These are phyloP conservation scores for Larimichthys polyactis DNA, from an alignment of 2,113 vertebrate genomes.

Conservation along the genomic window DNA sequence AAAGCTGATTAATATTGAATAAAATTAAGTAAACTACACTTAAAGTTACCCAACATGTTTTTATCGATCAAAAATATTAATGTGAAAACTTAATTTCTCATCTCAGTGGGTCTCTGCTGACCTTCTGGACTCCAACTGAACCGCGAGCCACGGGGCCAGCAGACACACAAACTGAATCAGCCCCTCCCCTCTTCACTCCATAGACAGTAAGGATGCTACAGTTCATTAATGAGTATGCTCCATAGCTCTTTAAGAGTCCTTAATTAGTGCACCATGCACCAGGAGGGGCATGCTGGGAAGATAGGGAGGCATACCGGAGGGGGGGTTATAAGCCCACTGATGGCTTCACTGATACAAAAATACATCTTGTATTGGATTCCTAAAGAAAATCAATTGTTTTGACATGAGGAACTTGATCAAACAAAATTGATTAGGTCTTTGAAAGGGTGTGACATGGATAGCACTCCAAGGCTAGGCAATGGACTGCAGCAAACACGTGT, in stretches of 20 bases:
- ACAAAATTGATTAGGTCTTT: conserved; percentile 77
- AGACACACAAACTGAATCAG: conserved; percentile 49
- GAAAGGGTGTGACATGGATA: conserved; percentile 64
- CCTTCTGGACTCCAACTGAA: conserved; percentile 71
- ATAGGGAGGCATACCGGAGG: conserved; percentile 38
- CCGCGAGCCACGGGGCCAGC: conserved; percentile 13
- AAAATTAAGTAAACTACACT: neutral
- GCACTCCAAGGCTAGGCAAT: conserved; percentile 54
- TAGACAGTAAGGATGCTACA: conserved; percentile 78
- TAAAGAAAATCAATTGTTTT: conserved; percentile 70
- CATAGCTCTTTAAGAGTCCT: conserved; percentile 76
- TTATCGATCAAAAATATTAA: neutral
- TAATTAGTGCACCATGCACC: conserved; percentile 79
- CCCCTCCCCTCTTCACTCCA: conserved; percentile 35
- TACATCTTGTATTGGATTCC: conserved; percentile 30
- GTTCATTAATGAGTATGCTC: conserved; percentile 81
- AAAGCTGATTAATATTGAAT: neutral
- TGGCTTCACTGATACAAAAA: conserved; percentile 22
- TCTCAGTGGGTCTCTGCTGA: conserved; percentile 10
- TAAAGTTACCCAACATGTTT: neutral
- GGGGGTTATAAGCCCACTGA: conserved; percentile 39
- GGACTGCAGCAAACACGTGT: conserved; percentile 76
- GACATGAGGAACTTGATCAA: conserved; percentile 66
- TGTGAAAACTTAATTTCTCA: neutral
- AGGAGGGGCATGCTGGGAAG: conserved; percentile 60